phyloP scores from a whole-genome alignment of 2,888 invertebrate genomes.

The Ophion slaviceki region DNA sequence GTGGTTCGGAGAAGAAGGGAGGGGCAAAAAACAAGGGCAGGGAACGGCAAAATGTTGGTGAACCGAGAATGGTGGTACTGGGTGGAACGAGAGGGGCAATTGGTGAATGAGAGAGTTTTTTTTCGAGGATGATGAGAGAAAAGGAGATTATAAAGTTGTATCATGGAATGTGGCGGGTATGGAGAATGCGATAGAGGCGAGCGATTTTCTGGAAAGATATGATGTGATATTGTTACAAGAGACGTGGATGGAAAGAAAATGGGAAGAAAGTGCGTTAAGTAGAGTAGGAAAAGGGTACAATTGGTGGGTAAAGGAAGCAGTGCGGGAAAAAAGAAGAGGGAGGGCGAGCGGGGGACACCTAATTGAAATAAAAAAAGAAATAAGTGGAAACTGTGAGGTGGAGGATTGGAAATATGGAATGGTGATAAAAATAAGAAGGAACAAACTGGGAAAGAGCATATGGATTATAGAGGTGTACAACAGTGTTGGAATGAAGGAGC shows the following conservation, averaged over 20 bases:
- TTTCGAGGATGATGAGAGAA: neutral
- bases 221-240: conserved; percentile 33
- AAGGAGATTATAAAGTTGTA: neutral
- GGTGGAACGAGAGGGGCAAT: conserved; percentile 3
- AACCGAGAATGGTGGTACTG: conserved; percentile 16
- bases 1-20: neutral
- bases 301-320: no score
- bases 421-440: neutral
- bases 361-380: conserved; percentile 35
- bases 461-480: no score
- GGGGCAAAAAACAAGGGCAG: neutral
- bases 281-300: conserved; percentile 16
- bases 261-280: neutral
- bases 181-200: no score
- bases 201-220: no score
- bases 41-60: conserved; percentile 2
- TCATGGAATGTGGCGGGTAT: no score
- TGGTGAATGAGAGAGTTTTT: neutral
- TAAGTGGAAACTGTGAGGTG: neutral
- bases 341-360: neutral
- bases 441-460: no score
- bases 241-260: conserved; percentile 48
- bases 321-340: no score
- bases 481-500: no score
- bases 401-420: conserved; percentile 36